phyloP scores from a whole-genome alignment of 2,888 invertebrate genomes.

The Mesodorylaimus sp. region DNA sequence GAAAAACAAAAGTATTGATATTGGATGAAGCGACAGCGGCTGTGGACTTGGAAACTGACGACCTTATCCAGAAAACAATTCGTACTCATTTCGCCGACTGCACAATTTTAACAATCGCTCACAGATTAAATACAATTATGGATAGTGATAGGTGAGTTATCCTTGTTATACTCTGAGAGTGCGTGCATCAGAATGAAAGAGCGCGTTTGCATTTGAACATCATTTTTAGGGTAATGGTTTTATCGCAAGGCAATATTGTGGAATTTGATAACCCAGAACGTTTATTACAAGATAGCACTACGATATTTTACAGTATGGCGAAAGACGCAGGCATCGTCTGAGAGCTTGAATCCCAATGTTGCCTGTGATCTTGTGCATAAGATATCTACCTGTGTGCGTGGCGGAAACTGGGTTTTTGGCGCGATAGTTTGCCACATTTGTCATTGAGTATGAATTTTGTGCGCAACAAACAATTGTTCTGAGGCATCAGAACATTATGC shows the following conservation, averaged over 20 bases:
- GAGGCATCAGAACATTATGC: too few species aligned
- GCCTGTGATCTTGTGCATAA: too few species aligned
- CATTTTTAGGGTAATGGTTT: background rate
- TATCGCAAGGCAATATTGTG: background rate
- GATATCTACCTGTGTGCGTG: too few species aligned
- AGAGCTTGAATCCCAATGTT: too few species aligned
- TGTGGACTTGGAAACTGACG: slow-evolving; percentile 39
- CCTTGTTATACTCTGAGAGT: too few species aligned
- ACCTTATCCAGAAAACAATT: slow-evolving; percentile 52
- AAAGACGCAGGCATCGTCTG: background rate
- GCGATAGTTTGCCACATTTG: too few species aligned
- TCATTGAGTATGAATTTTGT: too few species aligned
- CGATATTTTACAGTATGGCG: background rate
- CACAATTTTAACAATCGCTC: slow-evolving; percentile 77
- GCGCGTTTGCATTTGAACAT: background rate
- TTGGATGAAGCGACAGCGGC: slow-evolving; percentile 42
- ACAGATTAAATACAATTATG: slow-evolving; percentile 75
- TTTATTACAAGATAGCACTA: background rate
- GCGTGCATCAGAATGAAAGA: too few species aligned
- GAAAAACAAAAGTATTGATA: slow-evolving; percentile 42
- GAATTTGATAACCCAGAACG: background rate
- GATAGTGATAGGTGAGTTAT: slow-evolving; percentile 35
- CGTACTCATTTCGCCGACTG: slow-evolving; percentile 63
- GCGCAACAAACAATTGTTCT: too few species aligned
- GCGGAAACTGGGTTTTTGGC: too few species aligned